Evolutionary conservation across 23 tunicate species (phyloP).

Genomic region (Clavelina lepadiformis): DNA sequence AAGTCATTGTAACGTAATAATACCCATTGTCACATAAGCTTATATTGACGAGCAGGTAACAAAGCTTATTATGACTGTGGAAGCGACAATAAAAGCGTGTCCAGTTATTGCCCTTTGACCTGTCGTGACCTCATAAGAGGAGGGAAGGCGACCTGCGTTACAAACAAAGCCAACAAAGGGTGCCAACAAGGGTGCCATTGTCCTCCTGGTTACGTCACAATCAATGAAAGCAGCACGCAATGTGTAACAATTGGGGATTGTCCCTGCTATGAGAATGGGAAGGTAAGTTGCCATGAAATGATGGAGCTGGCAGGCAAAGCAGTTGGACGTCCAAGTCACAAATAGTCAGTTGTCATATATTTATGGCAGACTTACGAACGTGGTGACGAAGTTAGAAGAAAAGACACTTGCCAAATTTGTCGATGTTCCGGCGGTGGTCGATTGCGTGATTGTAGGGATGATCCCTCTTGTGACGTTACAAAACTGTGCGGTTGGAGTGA

Average conservation of each 20-base stretch:
- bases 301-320: not conserved
- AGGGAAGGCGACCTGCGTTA: slow-evolving; percentile 19
- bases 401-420: slow-evolving; percentile 44
- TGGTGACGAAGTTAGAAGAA: slow-evolving; percentile 29
- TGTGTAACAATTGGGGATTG: slow-evolving; percentile 48
- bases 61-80: slow-evolving; percentile 12
- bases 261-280: slow-evolving; percentile 37
- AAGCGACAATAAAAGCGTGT: not conserved
- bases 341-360: not conserved
- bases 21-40: not conserved
- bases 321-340: not conserved
- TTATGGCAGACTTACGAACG: slow-evolving; percentile 11
- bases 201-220: slow-evolving; percentile 50
- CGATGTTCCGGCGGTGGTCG: slow-evolving; percentile 44
- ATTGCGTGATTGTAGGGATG: slow-evolving; percentile 39
- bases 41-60: slow-evolving; percentile 16
- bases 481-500: slow-evolving; percentile 57
- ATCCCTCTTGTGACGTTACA: slow-evolving; percentile 23
- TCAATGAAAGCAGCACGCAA: slow-evolving; percentile 3
- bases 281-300: slow-evolving; percentile 11
- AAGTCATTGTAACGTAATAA: too few relatives aligned
- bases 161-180: not conserved
- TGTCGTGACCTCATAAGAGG: slow-evolving; percentile 43
- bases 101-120: slow-evolving; percentile 42
- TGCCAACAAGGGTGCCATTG: slow-evolving; percentile 66